phyloP scores from a whole-genome alignment of 1,140 invertebrate genomes.

The Neodiprion pinetum region DNA sequence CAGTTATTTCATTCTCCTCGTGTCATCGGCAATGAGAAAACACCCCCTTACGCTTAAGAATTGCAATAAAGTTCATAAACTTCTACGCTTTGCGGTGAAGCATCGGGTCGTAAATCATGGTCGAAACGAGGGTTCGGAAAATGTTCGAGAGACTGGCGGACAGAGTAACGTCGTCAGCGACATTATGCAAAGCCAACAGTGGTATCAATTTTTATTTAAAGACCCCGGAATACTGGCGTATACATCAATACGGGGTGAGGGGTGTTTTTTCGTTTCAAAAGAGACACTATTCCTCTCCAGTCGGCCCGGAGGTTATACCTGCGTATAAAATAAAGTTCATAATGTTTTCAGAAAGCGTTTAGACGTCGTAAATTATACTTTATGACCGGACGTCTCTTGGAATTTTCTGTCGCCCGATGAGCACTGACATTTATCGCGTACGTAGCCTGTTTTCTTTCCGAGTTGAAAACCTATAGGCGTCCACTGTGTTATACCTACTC shows the following conservation, averaged over 20 bases:
- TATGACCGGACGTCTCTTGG: constrained; percentile 2
- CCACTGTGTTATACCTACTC: no score
- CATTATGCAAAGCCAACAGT: not conserved
- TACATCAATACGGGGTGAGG: not conserved
- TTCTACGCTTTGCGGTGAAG: not conserved
- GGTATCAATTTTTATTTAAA: constrained; percentile 2
- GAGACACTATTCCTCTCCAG: not conserved
- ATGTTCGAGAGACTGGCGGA: not conserved
- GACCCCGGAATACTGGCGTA: not conserved
- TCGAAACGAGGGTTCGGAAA: not conserved
- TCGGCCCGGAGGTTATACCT: not conserved
- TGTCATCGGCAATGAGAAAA: not conserved
- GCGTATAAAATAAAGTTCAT: not conserved
- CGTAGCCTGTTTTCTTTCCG: not conserved
- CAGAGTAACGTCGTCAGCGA: not conserved
- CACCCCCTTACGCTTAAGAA: not conserved
- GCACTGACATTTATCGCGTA: constrained; percentile 2
- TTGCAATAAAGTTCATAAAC: not conserved
- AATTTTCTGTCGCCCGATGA: not conserved
- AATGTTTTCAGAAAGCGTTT: constrained; percentile 2
- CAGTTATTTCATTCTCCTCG: not conserved
- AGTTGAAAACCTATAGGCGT: not conserved
- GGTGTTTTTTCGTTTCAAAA: not conserved
- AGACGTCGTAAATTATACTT: constrained; percentile 1
- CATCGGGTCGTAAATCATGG: not conserved